Percentiles rank a stretch among this genome's conserved stretches.
Conservation (phyloP, 2,797 vertebrate species). For the Coracias cyanogaster region DNA sequence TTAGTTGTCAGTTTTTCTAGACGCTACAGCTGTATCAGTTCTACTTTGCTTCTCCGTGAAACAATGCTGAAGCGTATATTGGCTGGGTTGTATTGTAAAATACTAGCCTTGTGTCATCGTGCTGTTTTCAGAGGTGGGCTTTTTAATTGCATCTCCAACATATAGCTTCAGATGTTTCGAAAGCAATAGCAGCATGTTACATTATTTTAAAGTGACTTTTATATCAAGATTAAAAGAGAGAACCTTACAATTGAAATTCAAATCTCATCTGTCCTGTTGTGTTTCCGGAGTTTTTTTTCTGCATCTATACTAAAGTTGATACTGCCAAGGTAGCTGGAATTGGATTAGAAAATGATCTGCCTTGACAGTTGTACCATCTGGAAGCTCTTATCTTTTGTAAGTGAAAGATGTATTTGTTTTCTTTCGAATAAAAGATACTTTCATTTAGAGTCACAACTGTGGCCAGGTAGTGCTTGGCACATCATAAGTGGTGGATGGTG, state of each 20-base stretch:
- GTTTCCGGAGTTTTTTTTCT: not conserved
- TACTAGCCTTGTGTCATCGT: not conserved
- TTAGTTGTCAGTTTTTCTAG: not conserved
- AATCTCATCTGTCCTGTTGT: not conserved
- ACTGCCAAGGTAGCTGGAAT: constrained; percentile 18
- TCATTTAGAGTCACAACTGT: not conserved
- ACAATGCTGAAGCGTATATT: not conserved
- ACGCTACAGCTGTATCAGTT: not conserved
- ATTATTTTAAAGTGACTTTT: not conserved
- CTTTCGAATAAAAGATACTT: not conserved
- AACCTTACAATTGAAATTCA: not conserved
- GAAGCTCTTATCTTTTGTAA: constrained; percentile 14
- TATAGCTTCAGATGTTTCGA: not conserved
- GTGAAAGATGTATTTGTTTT: not conserved
- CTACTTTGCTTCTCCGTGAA: not conserved
- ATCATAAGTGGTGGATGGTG: not conserved
- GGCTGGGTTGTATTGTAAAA: not conserved
- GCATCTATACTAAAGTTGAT: not conserved
- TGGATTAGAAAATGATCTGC: constrained; percentile 29
- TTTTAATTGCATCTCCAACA: not conserved
- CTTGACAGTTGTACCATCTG: constrained; percentile 25
- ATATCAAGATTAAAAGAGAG: not conserved
- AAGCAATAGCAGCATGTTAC: not conserved
- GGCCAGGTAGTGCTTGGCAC: not conserved
- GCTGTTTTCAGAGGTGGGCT: not conserved